Conservation (phyloP, 2,113 vertebrate species). For the Hippocampus comes region DNA sequence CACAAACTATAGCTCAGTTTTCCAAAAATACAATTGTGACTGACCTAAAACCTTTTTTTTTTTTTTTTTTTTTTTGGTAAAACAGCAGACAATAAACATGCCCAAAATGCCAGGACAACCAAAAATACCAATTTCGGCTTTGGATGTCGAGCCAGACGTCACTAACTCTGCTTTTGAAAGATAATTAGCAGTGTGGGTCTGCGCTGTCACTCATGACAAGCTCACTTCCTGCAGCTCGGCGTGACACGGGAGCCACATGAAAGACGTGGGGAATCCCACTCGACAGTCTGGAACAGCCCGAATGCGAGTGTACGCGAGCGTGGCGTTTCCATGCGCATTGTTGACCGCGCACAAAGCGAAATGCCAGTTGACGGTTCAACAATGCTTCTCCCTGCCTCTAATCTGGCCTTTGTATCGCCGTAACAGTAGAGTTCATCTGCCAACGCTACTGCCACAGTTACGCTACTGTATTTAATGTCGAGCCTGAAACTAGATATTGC, state of each 20-base stretch:
- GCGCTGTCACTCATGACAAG: constrained; percentile 55
- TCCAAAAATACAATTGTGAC: neutral
- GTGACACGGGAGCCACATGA: constrained; percentile 62
- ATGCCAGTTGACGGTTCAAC: constrained; percentile 27
- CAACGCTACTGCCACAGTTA: constrained; percentile 13
- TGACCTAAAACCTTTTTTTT: neutral
- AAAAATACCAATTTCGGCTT: neutral
- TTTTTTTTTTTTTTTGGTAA: neutral
- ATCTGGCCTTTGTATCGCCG: constrained; percentile 28
- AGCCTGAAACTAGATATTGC: constrained; percentile 55
- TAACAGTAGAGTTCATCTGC: constrained; percentile 43
- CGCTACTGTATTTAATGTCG: constrained; percentile 45
- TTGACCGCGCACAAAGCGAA: constrained; percentile 13
- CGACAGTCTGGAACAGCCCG: constrained; percentile 33
- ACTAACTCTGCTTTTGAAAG: constrained; percentile 13
- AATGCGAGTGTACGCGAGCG: constrained; percentile 19
- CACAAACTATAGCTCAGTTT: neutral
- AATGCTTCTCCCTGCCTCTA: constrained; percentile 10
- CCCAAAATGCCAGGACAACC: neutral
- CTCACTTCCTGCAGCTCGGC: constrained; percentile 42
- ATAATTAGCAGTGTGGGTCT: constrained; percentile 45
- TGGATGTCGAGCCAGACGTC: neutral
- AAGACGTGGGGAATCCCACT: constrained; percentile 49
- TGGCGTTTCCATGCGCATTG: constrained; percentile 10
- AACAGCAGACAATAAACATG: neutral